These are phyloP conservation scores for Gibbula magus DNA, from an alignment of 2,888 invertebrate genomes.

Conservation along the genomic window DNA sequence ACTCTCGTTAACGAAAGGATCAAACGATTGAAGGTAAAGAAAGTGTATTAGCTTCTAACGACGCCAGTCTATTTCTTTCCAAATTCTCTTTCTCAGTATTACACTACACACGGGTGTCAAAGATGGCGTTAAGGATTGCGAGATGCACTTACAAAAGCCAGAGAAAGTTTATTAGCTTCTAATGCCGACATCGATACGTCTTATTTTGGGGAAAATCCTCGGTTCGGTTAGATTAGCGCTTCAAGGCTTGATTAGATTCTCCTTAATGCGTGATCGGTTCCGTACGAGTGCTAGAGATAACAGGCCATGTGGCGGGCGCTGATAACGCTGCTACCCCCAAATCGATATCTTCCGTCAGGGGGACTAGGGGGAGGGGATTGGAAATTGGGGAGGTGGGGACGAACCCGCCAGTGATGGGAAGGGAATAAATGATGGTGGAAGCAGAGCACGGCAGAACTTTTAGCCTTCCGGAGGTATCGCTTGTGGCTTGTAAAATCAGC, in stretches of 20 bases:
- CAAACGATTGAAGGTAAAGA: background rate
- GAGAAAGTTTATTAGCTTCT: background rate
- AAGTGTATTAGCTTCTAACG: background rate
- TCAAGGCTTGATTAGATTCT: slow-evolving; percentile 4
- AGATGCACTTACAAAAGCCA: background rate
- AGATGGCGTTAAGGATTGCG: background rate
- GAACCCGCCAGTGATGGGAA: background rate
- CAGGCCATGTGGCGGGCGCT: background rate
- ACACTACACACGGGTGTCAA: background rate
- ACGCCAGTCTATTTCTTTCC: background rate
- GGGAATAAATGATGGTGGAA: too few relatives aligned
- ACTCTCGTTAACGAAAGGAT: background rate
- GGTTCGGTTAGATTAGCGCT: slow-evolving; percentile 4
- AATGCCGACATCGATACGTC: background rate
- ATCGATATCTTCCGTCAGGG: background rate
- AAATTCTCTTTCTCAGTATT: background rate
- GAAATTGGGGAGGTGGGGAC: background rate
- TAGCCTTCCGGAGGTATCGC: too few relatives aligned
- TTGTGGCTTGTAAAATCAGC: too few relatives aligned
- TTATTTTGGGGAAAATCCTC: background rate
- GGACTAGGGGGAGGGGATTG: background rate
- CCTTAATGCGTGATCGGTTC: background rate
- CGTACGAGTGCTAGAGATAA: background rate
- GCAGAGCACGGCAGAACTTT: too few relatives aligned
- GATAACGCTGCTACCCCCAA: too few relatives aligned